Base-by-base conservation (phyloP, 2,888 invertebrate species). In the Lasioglossum zephyrum region DNA sequence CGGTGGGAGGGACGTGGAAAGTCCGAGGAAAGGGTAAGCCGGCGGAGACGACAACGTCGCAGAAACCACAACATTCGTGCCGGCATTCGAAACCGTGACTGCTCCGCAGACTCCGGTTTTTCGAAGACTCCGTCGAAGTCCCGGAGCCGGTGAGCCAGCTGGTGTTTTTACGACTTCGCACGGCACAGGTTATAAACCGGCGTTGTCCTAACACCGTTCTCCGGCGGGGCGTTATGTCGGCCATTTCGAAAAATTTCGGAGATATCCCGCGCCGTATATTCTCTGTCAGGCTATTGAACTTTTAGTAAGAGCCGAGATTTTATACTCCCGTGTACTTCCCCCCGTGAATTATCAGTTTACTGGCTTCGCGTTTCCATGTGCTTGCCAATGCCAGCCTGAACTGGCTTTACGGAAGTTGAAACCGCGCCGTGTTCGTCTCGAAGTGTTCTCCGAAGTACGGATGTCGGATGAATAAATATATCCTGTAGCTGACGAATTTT, bases 61-160 rank as follows among this genome's bases (percentile, higher is more conserved):
- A 74, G 81, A 80, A 82, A 74, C 78, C 85, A 79, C 80, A 77
- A 81, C 75, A 57, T 75, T 79, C 73, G 83, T 75, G 85, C 69
- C 80, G 83, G 81, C 72, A 77, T 82, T 87, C 84, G 84, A 86
- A 85, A 80, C 79, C 74, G 70, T 76, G 81, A 79, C 84, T 70
- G 81, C 84, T 70, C 63, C 70, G 49, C 73, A 36, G 41, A 11
- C 69, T 79, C 77, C 73, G 60, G n/a, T 88, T 89, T 89, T 85
- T 87, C 89, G 79, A 80, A 83, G 41, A 39, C 73, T 75, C 60
- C 31, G 80, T 47, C 36, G 11, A 78, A 86, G 82, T 81, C 82
- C 44, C 26, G 70, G 69, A 66, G 31, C 39, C 47, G n/a, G 57
- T 6, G 49, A 53, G 72, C 69, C 77, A 66, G 66, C 79, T 53